Evolutionary conservation across 2,888 invertebrate genomes (phyloP), one percentile per base, ranked within the genome.

Genomic region (Idaea aversata): DNA sequence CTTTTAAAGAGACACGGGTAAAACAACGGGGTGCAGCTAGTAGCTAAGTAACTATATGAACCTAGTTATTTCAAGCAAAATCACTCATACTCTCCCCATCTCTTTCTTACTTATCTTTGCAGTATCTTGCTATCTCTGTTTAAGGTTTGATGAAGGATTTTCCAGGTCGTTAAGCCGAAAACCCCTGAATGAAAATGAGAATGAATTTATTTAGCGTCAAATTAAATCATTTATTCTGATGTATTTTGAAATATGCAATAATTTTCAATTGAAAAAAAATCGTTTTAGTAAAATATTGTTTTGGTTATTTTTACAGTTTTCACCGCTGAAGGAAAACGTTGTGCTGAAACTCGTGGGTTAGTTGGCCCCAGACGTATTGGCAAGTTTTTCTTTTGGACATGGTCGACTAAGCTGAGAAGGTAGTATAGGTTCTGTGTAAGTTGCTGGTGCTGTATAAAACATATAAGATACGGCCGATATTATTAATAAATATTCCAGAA

Each of bases 141-240:
- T 68, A 71, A 70, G 78, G 78, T 72, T 71, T 73, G 74, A 72
- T 66, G 70, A 71, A 78, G 80, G 78, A 83, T 87, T 87, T 88
- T 88, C 87, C 85, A 75, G 71, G 65, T 77, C 79, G 84, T 88
- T 87, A 81, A 16, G 72, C 65, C 77, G 72, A 67, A 79, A 75
- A 78, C 78, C 80, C 77, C 77, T 77, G n/a, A n/a, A 79, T 77
- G 83, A 82, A 84, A 87, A 86, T 84, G 85, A 83, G 80, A 76
- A 67, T 72, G 78, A 86, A 85, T 86, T 87, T 84, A 87, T 87
- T 85, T 78, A 80, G 85, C 84, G 82, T 80, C 80, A 86, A 89
- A 88, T 87, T 84, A 85, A 87, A 88, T 81, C 85, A 86, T 88
- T 87, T 85, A 81, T 87, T 70, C 67, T 72, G 67, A 69, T 68